These are phyloP conservation scores for Capreolus pygargus DNA, from an alignment of 2,113 vertebrate species.

Conservation along the genomic window DNA sequence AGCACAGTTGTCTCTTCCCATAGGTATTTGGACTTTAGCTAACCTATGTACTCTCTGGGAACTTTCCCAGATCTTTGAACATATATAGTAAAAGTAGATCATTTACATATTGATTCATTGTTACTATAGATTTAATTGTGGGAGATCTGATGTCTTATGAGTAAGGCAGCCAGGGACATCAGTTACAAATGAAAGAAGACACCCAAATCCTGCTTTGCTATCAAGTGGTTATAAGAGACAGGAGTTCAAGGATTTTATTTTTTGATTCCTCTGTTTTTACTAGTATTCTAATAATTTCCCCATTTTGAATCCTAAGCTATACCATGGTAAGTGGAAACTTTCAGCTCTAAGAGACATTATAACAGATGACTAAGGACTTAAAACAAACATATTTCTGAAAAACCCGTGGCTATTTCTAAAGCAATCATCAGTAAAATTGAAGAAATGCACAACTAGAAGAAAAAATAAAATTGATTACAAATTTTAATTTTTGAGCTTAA, in stretches of 20 bases:
- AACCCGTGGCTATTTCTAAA: neutral
- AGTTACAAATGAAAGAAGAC: neutral
- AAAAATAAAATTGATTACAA: neutral
- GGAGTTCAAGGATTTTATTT: neutral
- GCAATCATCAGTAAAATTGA: neutral
- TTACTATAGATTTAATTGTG: neutral
- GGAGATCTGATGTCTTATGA: neutral
- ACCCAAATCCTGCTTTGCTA: neutral
- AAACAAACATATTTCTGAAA: conserved; percentile 11
- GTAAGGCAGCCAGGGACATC: neutral
- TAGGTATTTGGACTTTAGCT: neutral
- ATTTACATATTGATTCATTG: neutral
- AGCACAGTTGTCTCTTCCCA: neutral
- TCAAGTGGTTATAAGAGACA: neutral
- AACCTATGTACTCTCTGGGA: neutral
- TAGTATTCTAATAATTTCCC: neutral
- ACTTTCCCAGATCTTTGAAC: neutral
- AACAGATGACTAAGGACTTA: neutral
- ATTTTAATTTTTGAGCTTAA: neutral
- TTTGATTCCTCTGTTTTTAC: neutral
- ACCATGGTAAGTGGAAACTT: neutral
- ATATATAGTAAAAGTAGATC: neutral
- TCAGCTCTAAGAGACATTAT: neutral
- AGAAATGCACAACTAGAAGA: neutral
- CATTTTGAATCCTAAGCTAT: neutral